A percentile compares a stretch with the other conserved stretches of the same genome.
phyloP scores from a whole-genome alignment of 35 echinoderm and acorn worm species.

The Apostichopus parvimensis region DNA sequence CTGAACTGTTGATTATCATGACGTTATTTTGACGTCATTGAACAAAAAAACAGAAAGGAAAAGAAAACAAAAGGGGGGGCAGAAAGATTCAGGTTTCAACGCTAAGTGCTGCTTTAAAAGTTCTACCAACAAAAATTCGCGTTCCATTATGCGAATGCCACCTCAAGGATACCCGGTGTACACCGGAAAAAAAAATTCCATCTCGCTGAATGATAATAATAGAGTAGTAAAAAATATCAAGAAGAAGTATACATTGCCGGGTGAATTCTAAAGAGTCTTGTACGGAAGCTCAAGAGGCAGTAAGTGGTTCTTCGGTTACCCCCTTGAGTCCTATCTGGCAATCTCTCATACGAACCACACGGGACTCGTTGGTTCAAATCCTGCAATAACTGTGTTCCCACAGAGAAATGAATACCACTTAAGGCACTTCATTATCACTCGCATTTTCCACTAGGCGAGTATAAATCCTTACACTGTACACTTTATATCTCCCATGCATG shows the following conservation, averaged over 20 bases:
- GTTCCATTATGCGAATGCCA: background rate
- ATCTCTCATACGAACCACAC: constrained; percentile 19
- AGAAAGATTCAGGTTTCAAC: too few species aligned
- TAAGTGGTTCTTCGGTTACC: constrained; percentile 1
- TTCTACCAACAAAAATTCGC: background rate
- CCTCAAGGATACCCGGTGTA: background rate
- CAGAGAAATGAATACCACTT: constrained; percentile 25
- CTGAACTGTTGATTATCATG: too few species aligned
- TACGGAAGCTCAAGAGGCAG: background rate
- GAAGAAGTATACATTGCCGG: constrained; percentile 6
- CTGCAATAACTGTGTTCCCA: constrained; percentile 40
- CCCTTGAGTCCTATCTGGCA: constrained; percentile 4
- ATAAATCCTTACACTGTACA: constrained; percentile 2
- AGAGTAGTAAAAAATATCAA: constrained; percentile 9
- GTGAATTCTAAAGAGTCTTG: constrained; percentile 16
- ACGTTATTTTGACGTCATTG: too few species aligned
- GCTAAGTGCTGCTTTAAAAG: background rate
- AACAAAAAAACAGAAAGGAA: too few species aligned
- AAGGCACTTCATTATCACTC: background rate
- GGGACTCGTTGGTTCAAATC: background rate
- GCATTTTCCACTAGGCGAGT: background rate
- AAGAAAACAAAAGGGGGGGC: too few species aligned
- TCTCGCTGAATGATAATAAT: constrained; percentile 9
- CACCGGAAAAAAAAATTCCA: background rate
- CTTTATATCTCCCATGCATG: background rate